Evolutionary conservation across 2,113 vertebrate genomes (phyloP), one percentile per base, ranked within the genome.

Genomic region (Lampris megalopsis): DNA sequence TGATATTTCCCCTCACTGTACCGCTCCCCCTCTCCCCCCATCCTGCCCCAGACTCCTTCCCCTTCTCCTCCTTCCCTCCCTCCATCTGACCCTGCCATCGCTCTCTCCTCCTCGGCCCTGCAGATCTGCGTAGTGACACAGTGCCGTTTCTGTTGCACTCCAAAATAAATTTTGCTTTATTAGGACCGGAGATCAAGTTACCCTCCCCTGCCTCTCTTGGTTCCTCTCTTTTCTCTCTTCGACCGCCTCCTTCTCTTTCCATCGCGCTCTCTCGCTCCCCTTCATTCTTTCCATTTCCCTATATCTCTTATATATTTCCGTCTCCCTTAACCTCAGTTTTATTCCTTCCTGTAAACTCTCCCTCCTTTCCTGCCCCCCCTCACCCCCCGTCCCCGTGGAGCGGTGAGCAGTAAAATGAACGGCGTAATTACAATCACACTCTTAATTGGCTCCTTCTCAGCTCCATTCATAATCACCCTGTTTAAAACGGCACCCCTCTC

Each of bases 121-220:
- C 11, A 67, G 75, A 75, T 89, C 91, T 92, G 89, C 89, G 42
- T 81, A 68, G 87, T 81, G 87, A 93, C 89, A 89, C 71, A 0
- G 59, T 69, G 91, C 87, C 85, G 85, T 93, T 94, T 91, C 84
- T 91, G 90, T 87, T 79, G 47, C 83, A 68, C 77, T 91, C 92
- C 63, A 90, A 93, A 91, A 93, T 94, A 92, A 89, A 91, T 91
- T 59, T 86, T 80, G 85, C 89, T 90, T 88, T 92, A 91, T 92
- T 81, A 70, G 83, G 85, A 79, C 0, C 60, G 61, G 64, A 71
- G 87, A 88, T 94, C 91, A 76, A 42, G 81, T 94, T 93, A 81
- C 92, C 42, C 62, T 68, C 42, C 3, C 36, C 50, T 41, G 50
- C 50, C 49, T 47, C 54, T 66, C 42, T 24, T 24, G 38, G 9